Evolutionary conservation across 2,113 vertebrate species (phyloP).

Genomic region (Zosterops hypoxanthus): DNA sequence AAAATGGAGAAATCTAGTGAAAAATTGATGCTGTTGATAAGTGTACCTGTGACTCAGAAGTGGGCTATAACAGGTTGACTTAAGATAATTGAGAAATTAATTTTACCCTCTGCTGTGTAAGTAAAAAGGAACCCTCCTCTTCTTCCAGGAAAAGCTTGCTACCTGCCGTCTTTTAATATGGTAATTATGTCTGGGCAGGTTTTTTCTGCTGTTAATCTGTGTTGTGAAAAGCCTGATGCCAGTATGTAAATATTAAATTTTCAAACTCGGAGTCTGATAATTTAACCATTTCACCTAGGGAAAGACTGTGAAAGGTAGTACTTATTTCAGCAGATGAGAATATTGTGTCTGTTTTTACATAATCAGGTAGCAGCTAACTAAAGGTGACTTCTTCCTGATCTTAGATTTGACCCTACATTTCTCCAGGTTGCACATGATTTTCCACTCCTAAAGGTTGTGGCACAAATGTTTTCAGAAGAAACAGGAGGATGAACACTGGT

Average conservation of each 20-base stretch:
- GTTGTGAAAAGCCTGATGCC: background rate
- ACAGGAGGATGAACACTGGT: background rate
- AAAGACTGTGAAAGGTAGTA: background rate
- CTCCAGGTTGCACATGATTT: background rate
- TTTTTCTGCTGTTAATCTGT: slow-evolving; percentile 1
- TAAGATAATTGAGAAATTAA: slow-evolving; percentile 49
- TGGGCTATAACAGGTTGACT: background rate
- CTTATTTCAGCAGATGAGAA: background rate
- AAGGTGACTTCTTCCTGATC: fast-evolving
- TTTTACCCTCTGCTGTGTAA: slow-evolving; percentile 34
- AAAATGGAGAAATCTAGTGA: background rate
- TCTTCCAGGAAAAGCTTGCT: background rate
- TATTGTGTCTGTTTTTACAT: background rate
- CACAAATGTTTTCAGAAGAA: background rate
- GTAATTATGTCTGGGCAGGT: slow-evolving; percentile 1
- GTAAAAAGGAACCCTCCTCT: background rate
- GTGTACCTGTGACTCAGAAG: background rate
- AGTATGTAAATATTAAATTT: background rate
- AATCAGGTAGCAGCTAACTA: background rate
- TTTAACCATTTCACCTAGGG: background rate
- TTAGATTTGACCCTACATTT: background rate
- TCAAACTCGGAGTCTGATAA: background rate
- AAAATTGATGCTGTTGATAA: slow-evolving; percentile 24
- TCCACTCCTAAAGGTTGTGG: background rate
- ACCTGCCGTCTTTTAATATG: slow-evolving; percentile 46